Evolutionary conservation across 2,888 invertebrate genomes (phyloP).

Genomic region (Morpho achilles): DNA sequence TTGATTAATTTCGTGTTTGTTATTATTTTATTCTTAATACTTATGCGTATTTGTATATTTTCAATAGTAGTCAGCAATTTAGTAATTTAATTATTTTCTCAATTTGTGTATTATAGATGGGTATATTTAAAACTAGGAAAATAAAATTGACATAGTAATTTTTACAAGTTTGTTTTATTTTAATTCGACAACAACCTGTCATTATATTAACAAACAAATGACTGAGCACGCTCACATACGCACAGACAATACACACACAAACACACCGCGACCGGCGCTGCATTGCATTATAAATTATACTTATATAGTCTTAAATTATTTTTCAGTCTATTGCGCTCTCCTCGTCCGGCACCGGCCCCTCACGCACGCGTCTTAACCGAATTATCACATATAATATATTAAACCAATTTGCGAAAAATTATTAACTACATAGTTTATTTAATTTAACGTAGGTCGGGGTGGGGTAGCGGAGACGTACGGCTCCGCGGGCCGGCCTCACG

Average conservation of each 20-base stretch:
- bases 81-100: not conserved
- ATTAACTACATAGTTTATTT: conserved; percentile 69
- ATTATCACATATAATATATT: conserved; percentile 85
- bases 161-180: conserved; percentile 79
- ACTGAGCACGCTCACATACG: conserved; percentile 82
- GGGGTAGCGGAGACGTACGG: conserved; percentile 70
- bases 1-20: no score
- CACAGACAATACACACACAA: conserved; percentile 81
- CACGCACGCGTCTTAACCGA: conserved; percentile 77
- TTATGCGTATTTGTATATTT: no score
- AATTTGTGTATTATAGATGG: not conserved
- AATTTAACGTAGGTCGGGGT: conserved; percentile 77
- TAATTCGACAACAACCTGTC: conserved; percentile 89
- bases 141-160: conserved; percentile 44
- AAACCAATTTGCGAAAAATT: conserved; percentile 80
- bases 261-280: conserved; percentile 82
- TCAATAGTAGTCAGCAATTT: no score
- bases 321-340: conserved; percentile 81
- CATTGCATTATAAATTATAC: conserved; percentile 82
- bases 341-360: conserved; percentile 78
- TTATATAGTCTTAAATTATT: conserved; percentile 80
- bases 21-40: no score
- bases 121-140: not conserved
- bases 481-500: conserved; percentile 80
- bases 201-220: conserved; percentile 84